Evolutionary conservation across 1,140 invertebrate genomes (phyloP).

Genomic region (Eupristina koningsbergeri): DNA sequence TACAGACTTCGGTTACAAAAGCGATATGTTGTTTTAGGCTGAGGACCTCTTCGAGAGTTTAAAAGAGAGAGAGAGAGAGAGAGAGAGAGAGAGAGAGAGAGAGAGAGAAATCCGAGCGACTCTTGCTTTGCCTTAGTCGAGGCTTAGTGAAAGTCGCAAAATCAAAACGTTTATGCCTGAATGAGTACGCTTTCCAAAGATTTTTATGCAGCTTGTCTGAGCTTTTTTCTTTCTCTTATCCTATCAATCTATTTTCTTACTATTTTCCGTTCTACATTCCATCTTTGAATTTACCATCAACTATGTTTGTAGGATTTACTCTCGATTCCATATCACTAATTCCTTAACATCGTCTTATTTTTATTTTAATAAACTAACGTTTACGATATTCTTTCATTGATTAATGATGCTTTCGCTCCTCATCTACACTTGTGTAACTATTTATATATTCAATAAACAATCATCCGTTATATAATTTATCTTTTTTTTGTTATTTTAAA

Average conservation of each 20-base stretch:
- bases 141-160: constrained; percentile 38
- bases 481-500: no score
- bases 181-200: constrained; percentile 11
- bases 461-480: no score
- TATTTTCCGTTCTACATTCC: not conserved
- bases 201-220: not conserved
- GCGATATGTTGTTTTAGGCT: constrained; percentile 56
- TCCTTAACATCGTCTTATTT: not conserved
- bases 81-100: no score
- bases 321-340: not conserved
- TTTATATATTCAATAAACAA: no score
- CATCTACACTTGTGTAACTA: no score
- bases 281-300: not conserved
- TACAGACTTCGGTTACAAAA: not conserved
- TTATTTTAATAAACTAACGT: no score
- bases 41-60: constrained; percentile 27
- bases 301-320: not conserved
- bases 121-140: constrained; percentile 29
- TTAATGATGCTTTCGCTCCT: no score
- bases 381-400: no score
- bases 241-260: constrained; percentile 38
- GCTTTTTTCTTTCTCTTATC: not conserved
- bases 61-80: no score
- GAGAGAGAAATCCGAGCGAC: no score
- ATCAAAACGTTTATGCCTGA: constrained; percentile 41